A percentile compares a stretch with the other conserved stretches of the same genome.
Evolutionary conservation across 2,113 vertebrate genomes (phyloP).

Genomic region (Nipponia nippon): DNA sequence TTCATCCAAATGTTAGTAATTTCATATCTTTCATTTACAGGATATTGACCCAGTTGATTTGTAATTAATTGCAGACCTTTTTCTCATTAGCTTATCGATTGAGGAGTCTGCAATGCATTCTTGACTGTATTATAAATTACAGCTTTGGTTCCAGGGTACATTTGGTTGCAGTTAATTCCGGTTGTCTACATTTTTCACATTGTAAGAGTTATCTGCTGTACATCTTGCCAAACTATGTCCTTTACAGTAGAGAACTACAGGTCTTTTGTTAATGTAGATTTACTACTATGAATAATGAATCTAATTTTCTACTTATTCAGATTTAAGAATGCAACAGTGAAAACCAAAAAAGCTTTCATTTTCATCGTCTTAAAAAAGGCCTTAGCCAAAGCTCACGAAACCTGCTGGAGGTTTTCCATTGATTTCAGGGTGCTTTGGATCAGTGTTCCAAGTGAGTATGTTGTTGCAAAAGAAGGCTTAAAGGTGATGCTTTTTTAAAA

Average conservation of each 20-base stretch:
- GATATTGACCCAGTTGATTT: slow-evolving; percentile 47
- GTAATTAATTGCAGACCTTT: slow-evolving; percentile 54
- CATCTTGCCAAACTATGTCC: background rate
- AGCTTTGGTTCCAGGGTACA: background rate
- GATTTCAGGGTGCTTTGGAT: background rate
- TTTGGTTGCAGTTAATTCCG: slow-evolving; percentile 15
- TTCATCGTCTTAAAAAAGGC: background rate
- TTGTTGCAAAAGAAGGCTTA: background rate
- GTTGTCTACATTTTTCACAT: slow-evolving; percentile 41
- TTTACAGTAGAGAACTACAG: background rate
- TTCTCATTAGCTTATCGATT: slow-evolving; percentile 47
- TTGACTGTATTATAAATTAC: slow-evolving; percentile 37
- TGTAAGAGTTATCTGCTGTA: slow-evolving; percentile 21
- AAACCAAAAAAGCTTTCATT: background rate
- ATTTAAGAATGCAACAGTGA: background rate
- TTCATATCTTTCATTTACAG: slow-evolving; percentile 24
- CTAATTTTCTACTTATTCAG: background rate
- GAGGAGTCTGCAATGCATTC: slow-evolving; percentile 12
- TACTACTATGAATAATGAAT: background rate
- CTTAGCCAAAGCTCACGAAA: background rate
- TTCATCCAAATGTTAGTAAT: slow-evolving; percentile 41
- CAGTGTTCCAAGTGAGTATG: background rate
- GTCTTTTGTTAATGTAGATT: background rate
- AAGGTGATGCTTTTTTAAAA: background rate
- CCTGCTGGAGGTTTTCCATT: background rate